Evolutionary conservation across 2,888 invertebrate species (phyloP), one percentile per base, ranked within the genome.

Genomic region (Tinea trinotella): DNA sequence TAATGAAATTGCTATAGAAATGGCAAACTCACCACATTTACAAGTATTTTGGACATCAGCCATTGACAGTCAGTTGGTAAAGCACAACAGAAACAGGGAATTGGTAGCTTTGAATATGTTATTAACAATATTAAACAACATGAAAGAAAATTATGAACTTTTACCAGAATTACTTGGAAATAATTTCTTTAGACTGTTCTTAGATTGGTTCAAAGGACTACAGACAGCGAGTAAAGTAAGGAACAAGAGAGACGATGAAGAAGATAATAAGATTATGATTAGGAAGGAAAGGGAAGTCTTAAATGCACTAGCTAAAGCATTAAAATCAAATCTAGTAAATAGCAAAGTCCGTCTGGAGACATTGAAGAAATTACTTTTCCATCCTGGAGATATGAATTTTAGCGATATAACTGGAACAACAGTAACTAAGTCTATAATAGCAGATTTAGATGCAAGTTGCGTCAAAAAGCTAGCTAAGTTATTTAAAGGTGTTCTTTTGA

Each of bases 361-460:
- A 3, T 68, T 94, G 34, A 89, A 89, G 55, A 90, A 89, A 62
- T 69, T 94, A 1, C 76, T 93, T 7, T 85, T 92, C 46, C 80
- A 89, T 66, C 92, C 93, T 0, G 93, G 93, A 2, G 90, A 90
- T 63, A 88, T 93, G 57, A 90, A 91, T 71, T 90, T 93, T 58
- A 92, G 93, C 63, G 92, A 92, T 74, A 89, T 90, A 22, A 92
- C 92, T 15, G 88, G 89, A 9, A 89, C 88, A 10, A 90, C 89
- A 61, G 68, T 92, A 48, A 74, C 92, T 0, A 91, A 90, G 66
- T 87, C 89, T 53, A 82, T 92, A 7, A 89, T 89, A n/a, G 76
- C 82, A 1, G 88, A 86, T 67, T 76, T 93, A 56, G 87, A 88
- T 56, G 73, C 71, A 5, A 86, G 88, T 52, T 90, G 91, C 5